A percentile compares a stretch with the other conserved stretches of the same genome.
Conservation (phyloP, 2,888 invertebrate species). For the Sphaeridia pumilis region DNA sequence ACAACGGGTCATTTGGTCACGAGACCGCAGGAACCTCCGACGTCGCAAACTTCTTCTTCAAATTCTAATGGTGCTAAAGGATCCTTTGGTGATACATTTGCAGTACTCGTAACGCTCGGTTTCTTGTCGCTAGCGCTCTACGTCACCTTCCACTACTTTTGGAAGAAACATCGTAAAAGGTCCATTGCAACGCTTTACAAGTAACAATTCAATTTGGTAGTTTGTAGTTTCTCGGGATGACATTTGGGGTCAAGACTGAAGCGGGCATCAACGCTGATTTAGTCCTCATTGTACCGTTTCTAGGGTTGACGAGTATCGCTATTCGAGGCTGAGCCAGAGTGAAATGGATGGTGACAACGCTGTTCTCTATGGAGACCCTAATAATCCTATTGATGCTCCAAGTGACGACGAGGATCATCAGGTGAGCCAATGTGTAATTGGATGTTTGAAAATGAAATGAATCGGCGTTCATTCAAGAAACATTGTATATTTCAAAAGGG, state of each 20-base stretch:
- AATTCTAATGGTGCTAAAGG: not conserved
- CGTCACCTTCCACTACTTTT: conserved; percentile 26
- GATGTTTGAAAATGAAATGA: not conserved
- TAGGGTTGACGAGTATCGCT: conserved; percentile 33
- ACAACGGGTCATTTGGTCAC: too few species aligned
- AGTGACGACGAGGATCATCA: conserved; percentile 10
- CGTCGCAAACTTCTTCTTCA: too few species aligned
- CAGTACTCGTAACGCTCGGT: conserved; percentile 27
- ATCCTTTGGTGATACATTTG: conserved; percentile 21
- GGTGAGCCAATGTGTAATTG: not conserved
- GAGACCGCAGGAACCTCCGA: too few species aligned
- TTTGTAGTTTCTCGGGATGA: not conserved
- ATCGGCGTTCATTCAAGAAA: not conserved
- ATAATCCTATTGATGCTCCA: not conserved
- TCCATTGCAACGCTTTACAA: conserved; percentile 24
- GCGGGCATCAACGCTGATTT: too few species aligned
- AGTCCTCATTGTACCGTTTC: not conserved
- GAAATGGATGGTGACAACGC: conserved; percentile 32
- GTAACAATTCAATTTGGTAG: conserved; percentile 14
- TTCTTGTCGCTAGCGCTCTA: conserved; percentile 27
- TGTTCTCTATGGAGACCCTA: conserved; percentile 20
- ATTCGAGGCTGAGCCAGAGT: conserved; percentile 35
- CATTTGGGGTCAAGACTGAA: too few species aligned
- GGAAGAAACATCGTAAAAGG: conserved; percentile 31
- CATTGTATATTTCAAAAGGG: conserved; percentile 14